Percentiles rank a stretch among this genome's conserved stretches.
Conservation (phyloP, 2,113 vertebrate species). For the Brachypteracias leptosomus region DNA sequence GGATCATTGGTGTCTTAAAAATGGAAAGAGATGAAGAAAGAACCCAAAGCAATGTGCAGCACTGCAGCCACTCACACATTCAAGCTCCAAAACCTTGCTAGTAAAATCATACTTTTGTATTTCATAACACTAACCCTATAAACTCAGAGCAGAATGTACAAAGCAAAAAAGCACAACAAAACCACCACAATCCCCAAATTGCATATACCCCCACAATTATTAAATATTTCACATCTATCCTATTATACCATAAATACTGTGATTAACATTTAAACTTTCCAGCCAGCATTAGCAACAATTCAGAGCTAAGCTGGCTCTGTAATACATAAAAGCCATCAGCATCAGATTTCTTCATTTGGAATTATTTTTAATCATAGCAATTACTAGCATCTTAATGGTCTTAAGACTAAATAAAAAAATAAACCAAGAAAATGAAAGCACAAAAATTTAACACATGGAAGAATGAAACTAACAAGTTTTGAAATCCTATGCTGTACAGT, state of each 20-base stretch:
- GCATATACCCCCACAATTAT: not conserved
- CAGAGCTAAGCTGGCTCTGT: not conserved
- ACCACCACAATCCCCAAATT: not conserved
- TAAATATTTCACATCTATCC: not conserved
- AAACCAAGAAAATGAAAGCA: not conserved
- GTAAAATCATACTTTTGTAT: not conserved
- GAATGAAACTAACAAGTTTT: not conserved
- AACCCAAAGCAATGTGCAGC: not conserved
- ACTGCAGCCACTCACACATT: not conserved
- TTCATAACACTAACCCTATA: not conserved
- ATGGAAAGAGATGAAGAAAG: not conserved
- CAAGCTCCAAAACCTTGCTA: not conserved
- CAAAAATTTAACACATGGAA: not conserved
- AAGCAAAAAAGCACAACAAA: not conserved
- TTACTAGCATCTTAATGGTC: not conserved
- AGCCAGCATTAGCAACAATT: not conserved
- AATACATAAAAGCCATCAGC: not conserved
- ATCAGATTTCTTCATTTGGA: not conserved
- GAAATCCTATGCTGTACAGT: not conserved
- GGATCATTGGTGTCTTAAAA: not conserved
- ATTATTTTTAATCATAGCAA: not conserved
- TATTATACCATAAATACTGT: not conserved
- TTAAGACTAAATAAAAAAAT: not conserved
- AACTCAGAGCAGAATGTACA: not conserved
- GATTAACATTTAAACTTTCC: not conserved